Base-by-base conservation (phyloP, 1,140 invertebrate species). In the Octopus bimaculoides region DNA sequence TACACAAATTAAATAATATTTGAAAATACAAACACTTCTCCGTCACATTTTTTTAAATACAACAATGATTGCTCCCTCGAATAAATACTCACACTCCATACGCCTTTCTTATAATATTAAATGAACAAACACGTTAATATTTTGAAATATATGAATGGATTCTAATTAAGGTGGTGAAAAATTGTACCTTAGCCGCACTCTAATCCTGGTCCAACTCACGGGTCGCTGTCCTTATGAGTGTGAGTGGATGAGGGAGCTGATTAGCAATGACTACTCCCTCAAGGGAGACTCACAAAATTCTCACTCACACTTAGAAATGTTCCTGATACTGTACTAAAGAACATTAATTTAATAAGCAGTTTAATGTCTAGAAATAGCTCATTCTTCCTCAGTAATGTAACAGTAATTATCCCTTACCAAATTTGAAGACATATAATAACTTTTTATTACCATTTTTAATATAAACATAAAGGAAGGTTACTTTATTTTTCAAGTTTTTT, bases 251-350 rank as follows among this genome's bases (percentile, higher is more conserved):
- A 41, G 26, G 26, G 26, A 41, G 26, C 26, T 41, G 26, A 41
- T 41, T 41, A 41, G 26, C 66, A 71, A 71, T 14, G 66, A 71
- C 66, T 20, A 20, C 66, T 71, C 66, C 66, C 66, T 71, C 26
- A 71, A 71, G 66, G 66, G 66, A 71, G 66, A 71, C 66, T 71
- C 66, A 71, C 14, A 71, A 71, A 71, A 71, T 41, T 71, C 66
- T n/a, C 66, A 71, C 66, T 71, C 66, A 71, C 66, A 71, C 56
- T 61, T 61, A 61, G 26, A 41, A 41, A 41, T 41, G 26, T 41
- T 41, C 26, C 26, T 41, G 26, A 41, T 41, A 41, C 26, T 41
- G 26, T 41, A 41, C 26, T 41, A 41, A 41, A 41, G 26, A 41
- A 41, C 26, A 41, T 41, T 41, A 41, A 41, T 41, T 41, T 41